These are phyloP conservation scores for Sebastes kiyomatsui DNA, from an alignment of 2,797 vertebrate genomes.

Conservation along the genomic window DNA sequence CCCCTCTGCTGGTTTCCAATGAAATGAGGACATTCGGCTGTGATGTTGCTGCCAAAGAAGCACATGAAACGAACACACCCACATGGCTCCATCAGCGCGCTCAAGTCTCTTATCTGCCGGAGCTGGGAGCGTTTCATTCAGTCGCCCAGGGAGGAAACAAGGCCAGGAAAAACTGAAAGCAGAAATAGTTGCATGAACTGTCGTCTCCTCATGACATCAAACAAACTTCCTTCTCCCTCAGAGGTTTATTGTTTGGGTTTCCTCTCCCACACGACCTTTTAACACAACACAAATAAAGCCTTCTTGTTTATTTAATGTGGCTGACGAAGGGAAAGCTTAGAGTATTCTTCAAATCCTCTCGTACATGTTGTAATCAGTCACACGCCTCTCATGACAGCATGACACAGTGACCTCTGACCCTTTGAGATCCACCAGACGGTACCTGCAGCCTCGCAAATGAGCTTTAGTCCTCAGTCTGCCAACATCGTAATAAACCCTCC, in stretches of 20 bases:
- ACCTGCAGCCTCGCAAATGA: conserved; percentile 36
- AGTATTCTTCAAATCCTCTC: conserved; percentile 11
- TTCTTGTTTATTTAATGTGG: background rate
- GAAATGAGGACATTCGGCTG: conserved; percentile 12
- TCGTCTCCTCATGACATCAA: background rate
- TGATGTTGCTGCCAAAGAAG: background rate
- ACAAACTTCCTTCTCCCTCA: background rate
- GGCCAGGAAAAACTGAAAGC: conserved; percentile 9
- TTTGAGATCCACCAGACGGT: conserved; percentile 19
- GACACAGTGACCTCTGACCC: conserved; percentile 30
- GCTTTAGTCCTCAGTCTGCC: conserved; percentile 24
- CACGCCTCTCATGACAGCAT: background rate
- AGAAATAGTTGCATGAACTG: background rate
- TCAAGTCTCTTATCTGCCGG: background rate
- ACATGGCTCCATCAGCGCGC: background rate
- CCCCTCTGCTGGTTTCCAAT: background rate
- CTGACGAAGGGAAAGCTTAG: background rate
- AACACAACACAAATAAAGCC: background rate
- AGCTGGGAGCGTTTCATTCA: background rate
- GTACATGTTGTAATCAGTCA: conserved; percentile 11
- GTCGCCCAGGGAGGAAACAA: background rate
- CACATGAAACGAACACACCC: background rate
- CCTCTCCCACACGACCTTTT: background rate
- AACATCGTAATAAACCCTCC: background rate
- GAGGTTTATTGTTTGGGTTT: conserved; percentile 8